These are phyloP conservation scores for Globodera rostochiensis DNA, from an alignment of 1,140 invertebrate genomes.

Conservation along the genomic window DNA sequence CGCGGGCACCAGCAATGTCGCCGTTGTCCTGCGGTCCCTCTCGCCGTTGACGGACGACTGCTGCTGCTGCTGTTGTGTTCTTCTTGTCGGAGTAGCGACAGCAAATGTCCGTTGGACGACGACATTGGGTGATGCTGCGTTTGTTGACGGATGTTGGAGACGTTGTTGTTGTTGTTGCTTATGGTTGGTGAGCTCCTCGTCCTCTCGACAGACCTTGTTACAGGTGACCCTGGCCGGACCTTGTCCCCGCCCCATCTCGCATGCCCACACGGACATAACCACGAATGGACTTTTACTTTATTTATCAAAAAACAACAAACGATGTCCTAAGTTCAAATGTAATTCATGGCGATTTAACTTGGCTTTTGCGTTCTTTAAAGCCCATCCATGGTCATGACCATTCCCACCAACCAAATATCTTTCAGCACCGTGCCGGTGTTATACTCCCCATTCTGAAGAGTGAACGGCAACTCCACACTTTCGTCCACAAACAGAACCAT, in stretches of 20 bases:
- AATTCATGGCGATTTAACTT: no score
- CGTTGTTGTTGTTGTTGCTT: background rate
- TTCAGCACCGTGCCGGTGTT: background rate
- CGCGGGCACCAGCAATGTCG: conserved; percentile 11
- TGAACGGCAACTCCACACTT: background rate
- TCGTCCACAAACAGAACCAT: background rate
- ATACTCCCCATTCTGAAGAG: background rate
- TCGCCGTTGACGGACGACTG: background rate
- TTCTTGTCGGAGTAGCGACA: background rate
- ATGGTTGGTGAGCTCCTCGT: conserved; percentile 1
- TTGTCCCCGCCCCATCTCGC: background rate
- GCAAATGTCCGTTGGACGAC: conserved; percentile 13
- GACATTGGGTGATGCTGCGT: background rate
- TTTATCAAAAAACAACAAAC: no score
- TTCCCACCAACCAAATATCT: background rate
- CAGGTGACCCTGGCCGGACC: conserved; percentile 9
- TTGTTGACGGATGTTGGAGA: background rate
- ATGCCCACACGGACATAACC: no score
- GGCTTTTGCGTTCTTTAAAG: conserved; percentile 2
- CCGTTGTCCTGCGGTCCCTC: background rate
- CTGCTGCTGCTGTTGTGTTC: background rate
- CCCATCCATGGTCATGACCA: background rate
- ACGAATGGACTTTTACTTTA: no score
- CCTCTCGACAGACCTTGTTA: conserved; percentile 22
- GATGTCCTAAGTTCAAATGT: no score